Evolutionary conservation across 2,797 vertebrate species (phyloP), one percentile per base, ranked within the genome.

Genomic region (Sebastes kiyomatsui): DNA sequence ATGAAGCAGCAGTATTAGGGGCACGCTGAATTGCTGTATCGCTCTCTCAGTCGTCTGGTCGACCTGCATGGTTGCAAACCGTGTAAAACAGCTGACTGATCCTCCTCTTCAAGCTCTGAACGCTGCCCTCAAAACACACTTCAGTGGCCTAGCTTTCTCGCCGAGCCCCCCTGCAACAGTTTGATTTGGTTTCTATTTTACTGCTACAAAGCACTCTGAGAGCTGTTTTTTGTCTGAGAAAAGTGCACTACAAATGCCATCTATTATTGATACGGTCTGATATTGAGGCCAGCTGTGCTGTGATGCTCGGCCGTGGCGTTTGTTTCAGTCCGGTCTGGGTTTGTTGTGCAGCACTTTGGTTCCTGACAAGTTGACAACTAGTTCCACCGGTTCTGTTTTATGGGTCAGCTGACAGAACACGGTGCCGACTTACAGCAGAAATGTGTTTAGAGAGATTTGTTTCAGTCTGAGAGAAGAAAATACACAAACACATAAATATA

Each of bases 181-280:
- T 88, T 78, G 83, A 77, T 80, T 81, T 20, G 58, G 81, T 81
- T 88, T 87, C 82, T 75, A 32, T 89, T 92, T 90, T 86, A 62
- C 82, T 46, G 70, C 87, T 79, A 87, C 83, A 90, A 87, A 90
- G 84, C 87, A 77, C 90, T 86, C 59, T 46, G 56, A 49, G 82
- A 83, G 84, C 72, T 69, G 75, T 82, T 92, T 88, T 49, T 83
- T 84, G 79, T 88, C 20, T n/a, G 79, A 76, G 81, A 87, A 91
- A 93, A 92, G 81, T 82, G 87, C 90, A 80, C 75, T 72, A 88
- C 90, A 93, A 89, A 90, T 8, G 52, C 9, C 78, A 92, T 95
- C 72, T 83, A 94, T 94, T 93, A 94, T 95, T 93, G 88, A 95
- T 90, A 83, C 1, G 32, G 54, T 67, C 77, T 87, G 90, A 90